A percentile compares a stretch with the other conserved stretches of the same genome.
Conservation (phyloP, 2,113 vertebrate species). For the Hyaena hyaena region DNA sequence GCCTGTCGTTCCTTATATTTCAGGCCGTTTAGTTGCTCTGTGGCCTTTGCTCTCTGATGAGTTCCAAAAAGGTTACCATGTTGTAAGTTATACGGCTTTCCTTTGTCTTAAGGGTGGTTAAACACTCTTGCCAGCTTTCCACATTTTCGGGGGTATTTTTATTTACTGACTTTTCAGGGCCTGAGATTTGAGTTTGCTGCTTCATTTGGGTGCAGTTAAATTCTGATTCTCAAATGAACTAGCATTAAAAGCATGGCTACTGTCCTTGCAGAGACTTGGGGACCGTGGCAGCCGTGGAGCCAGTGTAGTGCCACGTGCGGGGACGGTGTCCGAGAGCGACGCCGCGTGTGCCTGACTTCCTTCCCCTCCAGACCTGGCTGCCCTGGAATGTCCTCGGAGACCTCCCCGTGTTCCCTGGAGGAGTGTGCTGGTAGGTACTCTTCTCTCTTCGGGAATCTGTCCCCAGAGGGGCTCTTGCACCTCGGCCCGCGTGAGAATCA, state of each 20-base stretch:
- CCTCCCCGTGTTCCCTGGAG: constrained; percentile 94
- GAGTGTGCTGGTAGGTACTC: constrained; percentile 91
- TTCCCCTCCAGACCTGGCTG: constrained; percentile 88
- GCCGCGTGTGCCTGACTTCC: constrained; percentile 91
- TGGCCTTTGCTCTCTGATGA: neutral
- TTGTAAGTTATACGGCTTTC: neutral
- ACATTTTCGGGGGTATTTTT: neutral
- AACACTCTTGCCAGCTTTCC: neutral
- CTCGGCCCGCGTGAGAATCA: neutral
- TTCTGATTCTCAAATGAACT: neutral
- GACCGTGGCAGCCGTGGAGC: constrained; percentile 95
- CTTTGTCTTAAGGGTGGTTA: neutral
- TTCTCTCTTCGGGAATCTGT: neutral
- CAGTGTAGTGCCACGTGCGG: constrained; percentile 95
- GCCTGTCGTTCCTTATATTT: neutral
- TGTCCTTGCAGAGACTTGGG: constrained; percentile 91
- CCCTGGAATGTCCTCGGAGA: constrained; percentile 88
- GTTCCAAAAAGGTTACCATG: neutral
- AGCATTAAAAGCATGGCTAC: constrained; percentile 44
- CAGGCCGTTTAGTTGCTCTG: neutral
- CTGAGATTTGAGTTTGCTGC: neutral
- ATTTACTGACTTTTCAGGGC: neutral
- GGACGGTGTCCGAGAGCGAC: constrained; percentile 92
- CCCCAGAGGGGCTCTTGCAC: neutral
- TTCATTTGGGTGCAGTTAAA: constrained; percentile 1